These are phyloP conservation scores for Aphodius sticticus DNA, from an alignment of 2,888 invertebrate genomes.

Conservation along the genomic window DNA sequence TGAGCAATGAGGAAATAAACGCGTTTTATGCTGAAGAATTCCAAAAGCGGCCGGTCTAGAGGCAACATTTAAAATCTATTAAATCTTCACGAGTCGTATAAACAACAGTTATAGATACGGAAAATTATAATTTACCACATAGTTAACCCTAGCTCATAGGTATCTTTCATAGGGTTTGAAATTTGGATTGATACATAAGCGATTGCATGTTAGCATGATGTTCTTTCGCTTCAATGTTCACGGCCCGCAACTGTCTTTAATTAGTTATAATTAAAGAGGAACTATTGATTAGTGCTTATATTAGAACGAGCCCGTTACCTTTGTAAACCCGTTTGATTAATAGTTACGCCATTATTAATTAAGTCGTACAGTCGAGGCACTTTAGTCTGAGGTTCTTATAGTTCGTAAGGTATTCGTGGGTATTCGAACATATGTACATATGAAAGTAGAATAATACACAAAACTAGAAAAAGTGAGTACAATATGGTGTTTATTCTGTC, in stretches of 20 bases:
- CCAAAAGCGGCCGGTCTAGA: neutral
- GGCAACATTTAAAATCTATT: neutral
- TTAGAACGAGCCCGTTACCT: neutral
- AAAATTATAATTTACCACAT: neutral
- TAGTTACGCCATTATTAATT: neutral
- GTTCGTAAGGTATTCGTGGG: no score
- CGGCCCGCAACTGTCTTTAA: neutral
- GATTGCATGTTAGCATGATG: no score
- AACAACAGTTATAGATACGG: neutral
- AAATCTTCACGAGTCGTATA: neutral
- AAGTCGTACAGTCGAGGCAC: neutral
- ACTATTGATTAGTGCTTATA: neutral
- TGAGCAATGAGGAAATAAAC: neutral
- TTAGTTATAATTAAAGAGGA: neutral
- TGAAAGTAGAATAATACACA: no score
- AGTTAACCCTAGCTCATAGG: neutral
- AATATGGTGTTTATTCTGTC: no score
- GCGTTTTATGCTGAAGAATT: neutral
- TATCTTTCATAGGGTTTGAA: neutral
- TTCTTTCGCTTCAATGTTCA: neutral
- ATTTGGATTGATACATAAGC: no score
- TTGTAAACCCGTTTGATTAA: neutral
- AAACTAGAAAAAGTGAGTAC: no score
- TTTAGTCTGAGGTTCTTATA: neutral
- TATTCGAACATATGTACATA: no score